Base-by-base conservation (phyloP, 92 coral and sea anemone species). In the Nematostella vectensis region DNA sequence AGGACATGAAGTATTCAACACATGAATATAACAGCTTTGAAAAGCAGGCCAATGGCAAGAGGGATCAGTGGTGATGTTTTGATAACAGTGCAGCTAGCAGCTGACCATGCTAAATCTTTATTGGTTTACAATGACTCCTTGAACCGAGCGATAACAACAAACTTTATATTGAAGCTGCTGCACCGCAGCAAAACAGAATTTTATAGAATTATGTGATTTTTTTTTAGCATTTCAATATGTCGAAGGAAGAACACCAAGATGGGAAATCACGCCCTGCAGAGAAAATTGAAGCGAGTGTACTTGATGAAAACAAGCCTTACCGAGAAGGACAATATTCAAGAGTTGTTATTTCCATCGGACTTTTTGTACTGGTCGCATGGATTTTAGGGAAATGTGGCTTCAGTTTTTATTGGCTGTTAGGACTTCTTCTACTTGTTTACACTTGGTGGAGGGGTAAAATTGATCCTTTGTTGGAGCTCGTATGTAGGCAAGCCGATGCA, bases 381-480 rank as follows among this genome's bases (percentile, higher is more conserved):
- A 30, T 75, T 2, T 47, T 85, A 10, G 94, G 94, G 42, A 67
- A 67, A 25, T 27, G 31, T 50, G 83, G 62, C 37, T 69, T 52
- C 26, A 58, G 70, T 53, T 1, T 75, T 4, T 43, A 54, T 18
- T 85, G 88, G 87, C 44, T 85, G n/a, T 52, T 65, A 0, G 70
- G 39, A 16, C 68, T 80, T 27, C 51, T 80, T 3, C 68, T 58
- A 21, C 47, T 74, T 54, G 45, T 80, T 29, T 43, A 73, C 33
- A 49, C 73, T 16, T 85, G 95, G 95, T 85, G 95, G 95, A 69
- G 68, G n/a, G 59, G 77, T 11, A 75, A 62, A 33, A 69, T 76
- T 29, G 28, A 75, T 1, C 61, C 59, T 31, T 44, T 85, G 22
- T 59, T 75, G 44, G 88, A 85, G 25, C 75, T 77, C 28, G 82